phyloP scores from a whole-genome alignment of 1,140 invertebrate species.

The Pinna nobilis region DNA sequence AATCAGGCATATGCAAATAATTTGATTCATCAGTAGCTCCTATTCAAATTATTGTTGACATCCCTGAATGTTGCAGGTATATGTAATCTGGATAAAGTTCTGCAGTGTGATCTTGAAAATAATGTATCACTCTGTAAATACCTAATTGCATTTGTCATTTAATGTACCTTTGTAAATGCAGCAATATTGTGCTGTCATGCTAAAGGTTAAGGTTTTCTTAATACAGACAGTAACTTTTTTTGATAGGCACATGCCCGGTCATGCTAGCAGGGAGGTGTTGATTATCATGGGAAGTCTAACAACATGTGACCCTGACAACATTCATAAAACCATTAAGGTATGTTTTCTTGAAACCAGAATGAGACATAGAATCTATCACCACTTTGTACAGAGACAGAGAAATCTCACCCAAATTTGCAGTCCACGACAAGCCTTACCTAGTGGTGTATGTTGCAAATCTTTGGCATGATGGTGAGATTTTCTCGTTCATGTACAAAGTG shows the following conservation, averaged over 20 bases:
- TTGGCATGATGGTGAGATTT: not conserved
- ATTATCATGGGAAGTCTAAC: constrained; percentile 95
- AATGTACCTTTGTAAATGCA: too few relatives aligned
- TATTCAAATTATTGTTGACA: too few relatives aligned
- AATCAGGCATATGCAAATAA: too few relatives aligned
- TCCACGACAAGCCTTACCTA: not conserved
- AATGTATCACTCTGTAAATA: not conserved
- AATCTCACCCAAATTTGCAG: not conserved
- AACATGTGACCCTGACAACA: constrained; percentile 97
- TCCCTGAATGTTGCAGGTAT: too few relatives aligned
- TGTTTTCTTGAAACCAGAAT: not conserved
- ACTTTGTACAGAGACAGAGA: not conserved
- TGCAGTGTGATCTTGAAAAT: too few relatives aligned
- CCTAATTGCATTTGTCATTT: too few relatives aligned
- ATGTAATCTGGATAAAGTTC: too few relatives aligned
- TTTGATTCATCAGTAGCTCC: too few relatives aligned
- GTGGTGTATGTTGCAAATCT: not conserved
- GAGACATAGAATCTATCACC: not conserved
- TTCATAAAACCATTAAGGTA: constrained; percentile 90
- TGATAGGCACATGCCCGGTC: constrained; percentile 87
- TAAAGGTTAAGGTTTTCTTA: too few relatives aligned
- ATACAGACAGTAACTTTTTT: constrained; percentile 5
- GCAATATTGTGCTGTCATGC: too few relatives aligned
- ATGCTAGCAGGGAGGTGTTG: constrained; percentile 92
- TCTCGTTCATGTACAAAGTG: not conserved